Evolutionary conservation across 1,140 invertebrate genomes (phyloP), one percentile per base, ranked within the genome.

Genomic region (Polypedilum pembai): DNA sequence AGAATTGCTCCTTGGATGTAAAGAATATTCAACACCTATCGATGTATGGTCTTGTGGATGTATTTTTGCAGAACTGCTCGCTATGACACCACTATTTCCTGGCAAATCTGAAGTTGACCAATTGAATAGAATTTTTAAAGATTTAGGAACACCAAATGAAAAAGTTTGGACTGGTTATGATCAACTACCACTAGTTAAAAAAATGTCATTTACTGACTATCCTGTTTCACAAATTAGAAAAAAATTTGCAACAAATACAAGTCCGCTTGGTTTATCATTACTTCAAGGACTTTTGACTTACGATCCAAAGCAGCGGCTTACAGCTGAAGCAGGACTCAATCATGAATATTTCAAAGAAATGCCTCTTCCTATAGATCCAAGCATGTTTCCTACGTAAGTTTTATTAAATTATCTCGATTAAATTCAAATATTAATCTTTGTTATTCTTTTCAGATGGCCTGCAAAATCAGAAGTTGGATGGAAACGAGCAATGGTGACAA

Each of bases 41-140:
- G 98, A 99, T 82, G 90, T 99, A 83, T 99, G 98, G 98, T 98
- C 96, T 12, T 95, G 99, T 8, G 98, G 98, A 45, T 99, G 98
- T 81, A 99, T 99, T 77, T 99, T 99, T 84, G 97, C 94, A 0
- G 98, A 99, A 82, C 89, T 99, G 41, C 84, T 99, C 3, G 89
- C 91, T 72, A 96, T 98, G 93, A 92, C 96, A 79, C 92, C 97
- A 4, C 82, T 99, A 12, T 99, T 99, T 81, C 94, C 94, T 1
- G 98, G 97, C 5, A 97, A 98, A 85, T 93, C 93, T 5, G 96
- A 99, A 82, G 90, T 94, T 18, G 96, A 99, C 83, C 94, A 99
- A 81, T 81, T 99, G 0, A 95, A 98, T 82, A 88, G 89, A 77
- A 96, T 99, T 80, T 99, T 98, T 81, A 95, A 96, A 90, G 94